phyloP scores from a whole-genome alignment of 2,113 vertebrate species.

The Sakesphorus luctuosus region DNA sequence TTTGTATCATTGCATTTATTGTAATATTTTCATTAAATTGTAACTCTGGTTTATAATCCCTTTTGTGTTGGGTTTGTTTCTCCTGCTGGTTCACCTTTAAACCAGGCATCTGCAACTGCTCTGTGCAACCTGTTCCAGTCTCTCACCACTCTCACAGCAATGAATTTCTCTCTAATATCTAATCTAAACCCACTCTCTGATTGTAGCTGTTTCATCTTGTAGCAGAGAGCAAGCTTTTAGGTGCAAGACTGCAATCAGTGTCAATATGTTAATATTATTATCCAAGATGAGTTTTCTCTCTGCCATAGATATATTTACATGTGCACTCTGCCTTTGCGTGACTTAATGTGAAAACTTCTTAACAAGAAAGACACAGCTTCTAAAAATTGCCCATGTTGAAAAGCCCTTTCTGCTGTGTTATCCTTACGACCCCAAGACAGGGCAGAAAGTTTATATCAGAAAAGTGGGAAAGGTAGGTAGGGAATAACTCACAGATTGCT shows the following conservation, averaged over 20 bases:
- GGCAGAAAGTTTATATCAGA: neutral
- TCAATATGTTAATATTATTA: neutral
- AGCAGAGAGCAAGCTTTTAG: neutral
- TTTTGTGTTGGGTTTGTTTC: no score
- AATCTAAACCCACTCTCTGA: neutral
- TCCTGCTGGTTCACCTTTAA: no score
- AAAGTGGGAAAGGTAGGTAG: neutral
- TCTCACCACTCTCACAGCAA: neutral
- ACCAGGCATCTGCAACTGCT: neutral
- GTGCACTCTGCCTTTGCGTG: neutral
- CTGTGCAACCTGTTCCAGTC: accelerated
- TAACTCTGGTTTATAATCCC: no score
- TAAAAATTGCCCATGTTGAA: neutral
- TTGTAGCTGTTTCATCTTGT: neutral
- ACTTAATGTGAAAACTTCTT: neutral
- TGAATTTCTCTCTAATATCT: neutral
- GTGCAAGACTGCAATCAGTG: neutral
- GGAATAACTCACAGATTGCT: neutral
- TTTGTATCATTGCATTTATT: no score
- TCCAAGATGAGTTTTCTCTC: neutral
- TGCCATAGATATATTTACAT: neutral
- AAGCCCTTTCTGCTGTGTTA: neutral
- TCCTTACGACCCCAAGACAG: neutral
- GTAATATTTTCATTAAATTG: no score
- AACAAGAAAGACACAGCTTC: neutral